phyloP scores from a whole-genome alignment of 2,888 invertebrate species.

The Caenorhabditis uteleia region DNA sequence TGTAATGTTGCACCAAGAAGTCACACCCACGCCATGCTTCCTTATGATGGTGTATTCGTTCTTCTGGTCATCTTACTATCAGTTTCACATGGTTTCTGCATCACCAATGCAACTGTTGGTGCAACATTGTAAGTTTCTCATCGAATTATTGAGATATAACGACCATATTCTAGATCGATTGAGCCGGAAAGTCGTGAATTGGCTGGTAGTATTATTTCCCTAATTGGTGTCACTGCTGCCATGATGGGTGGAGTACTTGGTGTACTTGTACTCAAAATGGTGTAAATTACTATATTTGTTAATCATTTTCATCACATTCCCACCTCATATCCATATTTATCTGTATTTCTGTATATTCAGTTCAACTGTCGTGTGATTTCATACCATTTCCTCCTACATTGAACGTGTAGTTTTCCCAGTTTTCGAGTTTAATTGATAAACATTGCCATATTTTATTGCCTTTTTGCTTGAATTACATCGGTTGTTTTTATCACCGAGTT shows the following conservation, averaged over 20 bases:
- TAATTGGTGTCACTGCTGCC: conserved; percentile 42
- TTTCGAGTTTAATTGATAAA: no score
- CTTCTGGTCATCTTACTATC: conserved; percentile 44
- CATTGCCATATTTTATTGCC: no score
- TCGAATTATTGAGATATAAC: not conserved
- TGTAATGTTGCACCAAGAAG: conserved; percentile 50
- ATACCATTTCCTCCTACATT: not conserved
- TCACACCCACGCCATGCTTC: conserved; percentile 42
- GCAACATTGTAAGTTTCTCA: conserved; percentile 37
- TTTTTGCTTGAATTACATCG: no score
- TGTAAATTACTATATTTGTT: conserved; percentile 6
- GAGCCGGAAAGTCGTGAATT: conserved; percentile 28
- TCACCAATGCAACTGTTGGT: conserved; percentile 42
- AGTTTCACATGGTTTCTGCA: conserved; percentile 48
- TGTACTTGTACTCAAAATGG: conserved; percentile 35
- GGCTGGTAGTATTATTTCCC: conserved; percentile 35
- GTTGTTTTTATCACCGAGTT: no score
- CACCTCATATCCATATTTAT: not conserved
- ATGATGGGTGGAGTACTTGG: conserved; percentile 39
- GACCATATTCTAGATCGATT: conserved; percentile 15
- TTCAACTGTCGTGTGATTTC: conserved; percentile 25
- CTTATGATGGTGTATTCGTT: conserved; percentile 51
- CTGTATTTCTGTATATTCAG: conserved; percentile 11
- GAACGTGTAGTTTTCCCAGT: no score
- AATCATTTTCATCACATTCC: conserved; percentile 2